Percentiles rank a stretch among this genome's conserved stretches.
These are phyloP conservation scores for Parasteatoda tepidariorum DNA, from an alignment of 1,140 invertebrate genomes.

Conservation along the genomic window DNA sequence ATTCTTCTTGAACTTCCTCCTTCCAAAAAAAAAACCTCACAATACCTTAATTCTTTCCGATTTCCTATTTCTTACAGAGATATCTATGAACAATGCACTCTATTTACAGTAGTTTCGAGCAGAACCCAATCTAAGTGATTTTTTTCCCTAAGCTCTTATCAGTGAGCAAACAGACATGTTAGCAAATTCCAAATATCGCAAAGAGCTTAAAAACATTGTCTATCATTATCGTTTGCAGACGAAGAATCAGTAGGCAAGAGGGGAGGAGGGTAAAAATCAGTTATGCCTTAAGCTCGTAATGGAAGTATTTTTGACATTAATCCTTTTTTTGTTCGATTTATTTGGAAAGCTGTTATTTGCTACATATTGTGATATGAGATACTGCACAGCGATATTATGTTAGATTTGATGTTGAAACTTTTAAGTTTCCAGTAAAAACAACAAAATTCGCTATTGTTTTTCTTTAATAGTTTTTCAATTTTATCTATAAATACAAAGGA, in stretches of 20 bases:
- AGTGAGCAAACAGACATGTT: constrained; percentile 10
- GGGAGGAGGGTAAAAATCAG: background rate
- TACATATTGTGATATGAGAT: background rate
- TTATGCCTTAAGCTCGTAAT: constrained; percentile 30
- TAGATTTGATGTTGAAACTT: background rate
- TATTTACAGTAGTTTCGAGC: background rate
- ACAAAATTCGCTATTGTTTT: background rate
- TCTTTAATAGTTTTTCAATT: too few relatives aligned
- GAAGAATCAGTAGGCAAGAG: background rate
- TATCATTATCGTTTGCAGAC: constrained; percentile 31
- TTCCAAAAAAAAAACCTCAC: too few relatives aligned
- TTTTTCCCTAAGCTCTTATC: constrained; percentile 14
- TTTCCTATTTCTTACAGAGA: background rate
- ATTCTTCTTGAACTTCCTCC: too few relatives aligned
- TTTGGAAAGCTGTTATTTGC: constrained; percentile 17
- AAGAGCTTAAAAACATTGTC: constrained; percentile 4
- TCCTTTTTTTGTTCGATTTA: background rate
- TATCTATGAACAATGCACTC: background rate
- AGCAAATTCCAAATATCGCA: constrained; percentile 29
- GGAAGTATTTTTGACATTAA: background rate
- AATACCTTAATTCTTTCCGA: too few relatives aligned
- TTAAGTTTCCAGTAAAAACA: background rate
- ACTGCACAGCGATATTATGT: background rate
- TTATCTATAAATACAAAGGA: too few relatives aligned
- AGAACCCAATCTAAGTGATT: background rate